Base-by-base conservation (phyloP, 2,113 vertebrate genomes). In the Leucopsar rothschildi region DNA sequence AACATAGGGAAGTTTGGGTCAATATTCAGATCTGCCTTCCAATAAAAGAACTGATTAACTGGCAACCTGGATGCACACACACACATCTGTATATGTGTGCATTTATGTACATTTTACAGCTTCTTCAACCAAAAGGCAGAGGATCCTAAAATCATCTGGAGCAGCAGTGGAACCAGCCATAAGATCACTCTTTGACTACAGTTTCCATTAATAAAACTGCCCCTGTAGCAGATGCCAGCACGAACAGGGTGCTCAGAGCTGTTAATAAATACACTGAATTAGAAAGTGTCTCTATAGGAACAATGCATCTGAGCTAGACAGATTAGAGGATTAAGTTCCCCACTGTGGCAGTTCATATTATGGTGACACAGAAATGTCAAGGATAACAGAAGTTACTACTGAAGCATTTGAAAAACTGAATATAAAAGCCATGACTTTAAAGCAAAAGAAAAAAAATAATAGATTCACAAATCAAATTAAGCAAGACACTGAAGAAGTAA, bases 261-360 rank as follows among this genome's bases (percentile, higher is more conserved):
- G 65, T 90, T 95, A 79, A 95, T 70, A 80, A 96, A 78, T 47
- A 93, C 60, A 49, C 8, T 40, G 40, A 92, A 90, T 57, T 60
- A 53, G 72, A 72, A 94, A 94, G 90, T 80, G 50, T 88, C 91
- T 65, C 82, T 60, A 49, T 71, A 81, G 6, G 52, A 95, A 95
- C 94, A 75, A 60, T 92, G 91, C 45, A 63, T 76, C 88, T 88
- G 83, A 96, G 77, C 86, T 59, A 86, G 79, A 45, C 84, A 97
- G 94, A 94, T 95, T 92, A 97, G 86, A 96, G 94, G 93, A 93
- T 96, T 92, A 78, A 49, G 85, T 79, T 95, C 82, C 69, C 86
- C 60, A 45, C 35, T 68, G 82, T 90, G 91, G 82, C 64, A 95
- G 50, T 95, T 95, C 63, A 75, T 56, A 89, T 78, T 95, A 78